A percentile compares a stretch with the other conserved stretches of the same genome.
These are phyloP conservation scores for Poeciliopsis turneri DNA, from an alignment of 2,797 vertebrate genomes.

Conservation along the genomic window DNA sequence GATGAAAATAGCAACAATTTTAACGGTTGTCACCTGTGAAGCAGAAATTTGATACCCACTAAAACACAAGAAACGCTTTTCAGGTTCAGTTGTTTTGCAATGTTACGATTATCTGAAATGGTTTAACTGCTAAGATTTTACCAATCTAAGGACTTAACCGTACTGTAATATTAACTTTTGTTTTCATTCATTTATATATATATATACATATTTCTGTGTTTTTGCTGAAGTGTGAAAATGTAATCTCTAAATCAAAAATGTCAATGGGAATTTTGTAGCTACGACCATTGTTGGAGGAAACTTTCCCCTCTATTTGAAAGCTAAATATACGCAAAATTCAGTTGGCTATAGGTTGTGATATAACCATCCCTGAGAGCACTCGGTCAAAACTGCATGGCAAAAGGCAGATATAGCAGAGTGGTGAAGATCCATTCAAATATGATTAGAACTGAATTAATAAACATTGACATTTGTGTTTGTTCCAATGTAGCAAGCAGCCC, in stretches of 20 bases:
- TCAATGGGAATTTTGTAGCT: slow-evolving; percentile 40
- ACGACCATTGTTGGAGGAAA: slow-evolving; percentile 45
- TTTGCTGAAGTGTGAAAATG: background rate
- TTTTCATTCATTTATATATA: background rate
- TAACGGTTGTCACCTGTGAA: background rate
- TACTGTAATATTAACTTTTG: too few relatives aligned
- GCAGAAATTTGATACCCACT: background rate
- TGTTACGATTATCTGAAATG: background rate
- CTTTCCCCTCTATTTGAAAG: slow-evolving; percentile 41
- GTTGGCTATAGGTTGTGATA: slow-evolving; percentile 57
- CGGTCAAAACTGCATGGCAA: slow-evolving; percentile 57
- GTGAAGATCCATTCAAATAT: slow-evolving; percentile 76
- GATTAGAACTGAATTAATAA: slow-evolving; percentile 77
- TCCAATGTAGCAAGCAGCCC: slow-evolving; percentile 71
- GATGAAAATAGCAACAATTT: background rate
- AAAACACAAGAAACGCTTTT: background rate
- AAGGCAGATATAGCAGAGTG: slow-evolving; percentile 64
- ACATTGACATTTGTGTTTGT: slow-evolving; percentile 77
- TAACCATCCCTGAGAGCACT: slow-evolving; percentile 56
- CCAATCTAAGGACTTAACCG: background rate
- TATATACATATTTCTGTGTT: background rate
- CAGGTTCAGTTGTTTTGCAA: background rate
- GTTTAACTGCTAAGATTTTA: background rate
- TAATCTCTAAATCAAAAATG: slow-evolving; percentile 10
- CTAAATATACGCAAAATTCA: slow-evolving; percentile 37